Conservation (phyloP, 2,113 vertebrate genomes). For the Pachyramphus minor region DNA sequence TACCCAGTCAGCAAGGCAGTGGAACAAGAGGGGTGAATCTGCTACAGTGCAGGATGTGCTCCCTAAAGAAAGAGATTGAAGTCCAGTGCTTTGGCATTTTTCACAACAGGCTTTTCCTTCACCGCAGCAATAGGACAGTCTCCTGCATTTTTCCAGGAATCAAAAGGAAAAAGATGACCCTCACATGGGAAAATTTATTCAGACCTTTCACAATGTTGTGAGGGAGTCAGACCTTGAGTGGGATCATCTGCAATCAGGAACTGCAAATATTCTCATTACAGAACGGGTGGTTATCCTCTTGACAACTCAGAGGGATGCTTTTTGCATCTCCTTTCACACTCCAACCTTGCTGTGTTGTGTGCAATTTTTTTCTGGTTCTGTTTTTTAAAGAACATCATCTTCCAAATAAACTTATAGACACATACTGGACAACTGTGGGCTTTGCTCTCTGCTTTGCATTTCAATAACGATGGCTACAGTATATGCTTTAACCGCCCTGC, state of each 20-base stretch:
- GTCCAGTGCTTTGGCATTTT: not conserved
- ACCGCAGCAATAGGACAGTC: not conserved
- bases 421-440: slow-evolving; percentile 60
- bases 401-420: not conserved
- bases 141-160: not conserved
- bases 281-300: not conserved
- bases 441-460: slow-evolving; percentile 57
- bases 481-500: slow-evolving; percentile 64
- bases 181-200: not conserved
- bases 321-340: not conserved
- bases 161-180: not conserved
- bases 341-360: not conserved
- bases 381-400: slow-evolving; percentile 4
- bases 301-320: not conserved
- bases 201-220: not conserved
- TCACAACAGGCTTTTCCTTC: not conserved
- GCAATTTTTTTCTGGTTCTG: not conserved
- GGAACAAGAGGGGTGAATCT: not conserved
- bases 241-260: not conserved
- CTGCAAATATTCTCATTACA: not conserved
- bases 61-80: not conserved
- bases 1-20: not conserved
- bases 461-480: slow-evolving; percentile 71
- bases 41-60: not conserved
- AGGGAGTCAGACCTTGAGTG: not conserved